A percentile compares a stretch with the other conserved stretches of the same genome.
phyloP scores from a whole-genome alignment of 2,797 vertebrate species.

The Otolemur crassicaudatus region DNA sequence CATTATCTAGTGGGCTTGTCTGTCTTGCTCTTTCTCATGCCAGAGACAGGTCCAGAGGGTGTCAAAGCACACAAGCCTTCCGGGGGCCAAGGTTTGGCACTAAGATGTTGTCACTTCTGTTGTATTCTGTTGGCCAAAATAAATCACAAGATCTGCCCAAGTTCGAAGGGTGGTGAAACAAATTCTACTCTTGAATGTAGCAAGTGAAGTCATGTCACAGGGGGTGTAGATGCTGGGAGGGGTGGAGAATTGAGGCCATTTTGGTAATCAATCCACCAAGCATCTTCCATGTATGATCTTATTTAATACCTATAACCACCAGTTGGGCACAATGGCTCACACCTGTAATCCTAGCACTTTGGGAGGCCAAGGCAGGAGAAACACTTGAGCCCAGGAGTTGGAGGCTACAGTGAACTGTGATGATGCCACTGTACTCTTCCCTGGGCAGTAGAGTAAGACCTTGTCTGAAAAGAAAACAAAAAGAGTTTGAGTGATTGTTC shows the following conservation, averaged over 20 bases:
- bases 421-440: neutral
- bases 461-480: neutral
- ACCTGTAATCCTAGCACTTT: neutral
- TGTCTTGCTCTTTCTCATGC: neutral
- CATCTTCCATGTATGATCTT: neutral
- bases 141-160: neutral
- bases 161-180: neutral
- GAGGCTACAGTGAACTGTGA: neutral
- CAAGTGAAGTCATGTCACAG: neutral
- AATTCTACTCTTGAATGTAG: conserved; percentile 19
- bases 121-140: neutral
- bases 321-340: neutral
- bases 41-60: neutral
- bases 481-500: neutral
- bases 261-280: neutral
- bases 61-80: neutral
- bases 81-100: neutral
- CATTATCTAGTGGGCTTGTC: neutral
- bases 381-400: neutral
- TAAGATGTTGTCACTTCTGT: neutral
- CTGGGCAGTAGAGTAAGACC: neutral
- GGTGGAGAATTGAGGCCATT: neutral
- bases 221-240: neutral
- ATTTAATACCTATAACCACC: conserved; percentile 9
- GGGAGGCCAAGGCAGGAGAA: neutral